Conservation (phyloP, 2,797 vertebrate genomes). For the Mus minutoides region DNA sequence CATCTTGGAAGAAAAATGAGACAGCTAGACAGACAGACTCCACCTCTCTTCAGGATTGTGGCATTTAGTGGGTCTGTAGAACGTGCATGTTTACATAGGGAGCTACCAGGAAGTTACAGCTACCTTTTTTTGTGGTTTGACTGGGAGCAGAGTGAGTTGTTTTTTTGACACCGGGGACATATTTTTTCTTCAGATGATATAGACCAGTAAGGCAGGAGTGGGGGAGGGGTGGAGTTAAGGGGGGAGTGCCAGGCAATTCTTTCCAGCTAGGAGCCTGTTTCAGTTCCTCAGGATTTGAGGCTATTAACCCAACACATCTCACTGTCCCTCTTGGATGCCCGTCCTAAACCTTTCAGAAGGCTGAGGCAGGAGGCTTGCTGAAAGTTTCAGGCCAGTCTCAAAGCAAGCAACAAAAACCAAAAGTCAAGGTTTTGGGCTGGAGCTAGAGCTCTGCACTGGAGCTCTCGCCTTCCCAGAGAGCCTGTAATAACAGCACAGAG, state of each 20-base stretch:
- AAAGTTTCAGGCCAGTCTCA: background rate
- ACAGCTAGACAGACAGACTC: too few relatives aligned
- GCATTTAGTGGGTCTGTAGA: background rate
- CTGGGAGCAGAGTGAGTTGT: background rate
- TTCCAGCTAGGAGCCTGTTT: background rate
- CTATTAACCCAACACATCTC: background rate
- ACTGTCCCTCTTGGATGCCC: background rate
- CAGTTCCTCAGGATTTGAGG: background rate
- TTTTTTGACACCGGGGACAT: background rate
- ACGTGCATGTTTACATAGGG: too few relatives aligned
- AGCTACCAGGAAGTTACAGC: background rate
- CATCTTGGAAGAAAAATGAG: background rate
- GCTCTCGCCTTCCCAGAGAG: background rate
- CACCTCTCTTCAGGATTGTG: background rate
- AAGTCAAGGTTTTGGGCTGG: background rate
- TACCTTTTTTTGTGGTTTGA: background rate
- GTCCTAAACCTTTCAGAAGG: background rate
- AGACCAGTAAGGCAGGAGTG: background rate
- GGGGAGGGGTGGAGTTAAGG: background rate
- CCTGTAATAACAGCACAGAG: fast-evolving
- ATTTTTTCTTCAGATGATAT: background rate
- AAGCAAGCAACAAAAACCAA: background rate
- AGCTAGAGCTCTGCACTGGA: background rate
- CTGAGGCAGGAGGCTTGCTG: background rate
- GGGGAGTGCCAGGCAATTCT: background rate